phyloP scores from a whole-genome alignment of 2,113 vertebrate species.

The Phycodurus eques region DNA sequence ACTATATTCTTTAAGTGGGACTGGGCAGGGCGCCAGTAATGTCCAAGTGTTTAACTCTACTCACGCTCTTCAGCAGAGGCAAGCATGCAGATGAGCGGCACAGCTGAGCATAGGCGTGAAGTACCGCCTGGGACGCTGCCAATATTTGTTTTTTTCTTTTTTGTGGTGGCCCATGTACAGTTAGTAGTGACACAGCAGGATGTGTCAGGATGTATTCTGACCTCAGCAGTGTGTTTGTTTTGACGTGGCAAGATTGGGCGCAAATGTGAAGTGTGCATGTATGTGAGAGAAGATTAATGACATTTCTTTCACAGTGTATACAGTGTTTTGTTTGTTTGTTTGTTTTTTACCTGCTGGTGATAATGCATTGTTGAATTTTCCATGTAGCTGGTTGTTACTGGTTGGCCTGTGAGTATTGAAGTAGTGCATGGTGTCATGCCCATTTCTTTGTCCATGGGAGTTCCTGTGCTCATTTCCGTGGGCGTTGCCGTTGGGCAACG shows the following conservation, averaged over 20 bases:
- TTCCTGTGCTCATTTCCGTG: conserved; percentile 28
- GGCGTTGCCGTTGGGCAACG: conserved; percentile 69
- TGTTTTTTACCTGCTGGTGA: conserved; percentile 76
- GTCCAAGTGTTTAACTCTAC: neutral
- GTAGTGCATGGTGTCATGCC: conserved; percentile 16
- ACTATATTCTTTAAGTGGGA: neutral
- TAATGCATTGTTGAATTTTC: conserved; percentile 65
- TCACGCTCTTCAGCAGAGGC: neutral
- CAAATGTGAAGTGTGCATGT: conserved; percentile 22
- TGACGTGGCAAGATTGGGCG: conserved; percentile 15
- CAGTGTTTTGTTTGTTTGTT: neutral
- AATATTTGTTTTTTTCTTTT: conserved; percentile 26
- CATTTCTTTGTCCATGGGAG: conserved; percentile 46
- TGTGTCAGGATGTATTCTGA: conserved; percentile 32
- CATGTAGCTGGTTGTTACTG: conserved; percentile 42
- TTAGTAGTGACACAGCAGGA: conserved; percentile 40
- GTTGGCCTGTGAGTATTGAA: conserved; percentile 59
- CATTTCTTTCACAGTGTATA: neutral
- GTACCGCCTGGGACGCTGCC: conserved; percentile 29
- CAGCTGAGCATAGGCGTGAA: conserved; percentile 13
- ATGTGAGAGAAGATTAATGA: conserved; percentile 16
- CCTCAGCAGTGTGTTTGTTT: conserved; percentile 33
- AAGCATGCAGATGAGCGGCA: conserved; percentile 8
- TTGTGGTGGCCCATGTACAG: conserved; percentile 33
- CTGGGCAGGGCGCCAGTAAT: neutral